These are phyloP conservation scores for Tryphoninae sp. DNA, from an alignment of 2,888 invertebrate genomes.

Conservation along the genomic window DNA sequence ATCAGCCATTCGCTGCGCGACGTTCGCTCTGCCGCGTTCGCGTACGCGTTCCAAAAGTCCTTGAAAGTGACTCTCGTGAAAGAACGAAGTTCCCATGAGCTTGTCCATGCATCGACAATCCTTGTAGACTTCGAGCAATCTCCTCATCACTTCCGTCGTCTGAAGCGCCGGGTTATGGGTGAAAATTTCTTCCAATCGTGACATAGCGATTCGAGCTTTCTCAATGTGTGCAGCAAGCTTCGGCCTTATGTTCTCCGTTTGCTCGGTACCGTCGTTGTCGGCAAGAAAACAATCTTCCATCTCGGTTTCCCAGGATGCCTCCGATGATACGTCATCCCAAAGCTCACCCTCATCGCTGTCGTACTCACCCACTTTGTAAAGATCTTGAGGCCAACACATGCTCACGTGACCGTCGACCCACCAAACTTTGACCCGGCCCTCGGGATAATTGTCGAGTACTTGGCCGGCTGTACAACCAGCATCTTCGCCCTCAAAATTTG, in stretches of 20 bases:
- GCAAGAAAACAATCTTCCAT: slow-evolving; percentile 84
- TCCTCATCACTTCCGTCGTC: slow-evolving; percentile 90
- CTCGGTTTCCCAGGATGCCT: slow-evolving; percentile 93
- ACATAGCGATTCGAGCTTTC: slow-evolving; percentile 88
- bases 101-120: slow-evolving; percentile 94
- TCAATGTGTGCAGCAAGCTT: slow-evolving; percentile 90
- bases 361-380: slow-evolving; percentile 90
- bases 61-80: slow-evolving; percentile 91
- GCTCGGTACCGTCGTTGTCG: slow-evolving; percentile 81
- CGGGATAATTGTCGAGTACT: slow-evolving; percentile 93
- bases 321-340: slow-evolving; percentile 88
- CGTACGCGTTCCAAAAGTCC: slow-evolving; percentile 89
- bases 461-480: slow-evolving; percentile 92
- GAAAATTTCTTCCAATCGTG: slow-evolving; percentile 90
- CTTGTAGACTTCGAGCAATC: slow-evolving; percentile 91
- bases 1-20: slow-evolving; percentile 88
- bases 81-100: slow-evolving; percentile 92
- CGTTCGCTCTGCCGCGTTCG: slow-evolving; percentile 87
- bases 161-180: slow-evolving; percentile 89
- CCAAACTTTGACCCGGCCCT: slow-evolving; percentile 93
- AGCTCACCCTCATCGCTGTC: slow-evolving; percentile 90
- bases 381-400: slow-evolving; percentile 96
- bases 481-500: slow-evolving; percentile 89
- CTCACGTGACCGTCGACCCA: slow-evolving; percentile 94
- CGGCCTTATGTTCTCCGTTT: slow-evolving; percentile 81